Evolutionary conservation across 2,888 invertebrate species (phyloP).

Genomic region (Uropetala carovei): DNA sequence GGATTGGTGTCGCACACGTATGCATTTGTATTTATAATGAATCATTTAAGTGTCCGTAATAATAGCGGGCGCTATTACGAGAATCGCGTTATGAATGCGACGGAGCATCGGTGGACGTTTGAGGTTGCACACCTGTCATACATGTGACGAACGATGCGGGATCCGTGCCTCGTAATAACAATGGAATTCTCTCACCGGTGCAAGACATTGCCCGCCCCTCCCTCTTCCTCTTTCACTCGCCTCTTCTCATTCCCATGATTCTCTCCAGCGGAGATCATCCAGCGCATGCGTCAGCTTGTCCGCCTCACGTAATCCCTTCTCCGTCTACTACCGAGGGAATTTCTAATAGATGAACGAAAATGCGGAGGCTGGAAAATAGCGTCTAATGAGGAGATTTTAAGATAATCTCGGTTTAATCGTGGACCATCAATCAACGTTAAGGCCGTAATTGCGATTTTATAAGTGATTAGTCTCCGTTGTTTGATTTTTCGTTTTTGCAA

Average conservation of each 20-base stretch:
- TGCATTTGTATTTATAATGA: background rate
- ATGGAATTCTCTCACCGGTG: background rate
- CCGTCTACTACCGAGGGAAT: background rate
- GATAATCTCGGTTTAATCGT: too few relatives aligned
- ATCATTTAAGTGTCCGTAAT: background rate
- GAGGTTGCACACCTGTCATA: background rate
- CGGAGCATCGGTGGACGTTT: background rate
- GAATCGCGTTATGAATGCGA: background rate
- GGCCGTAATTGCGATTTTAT: too few relatives aligned
- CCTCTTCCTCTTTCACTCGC: background rate
- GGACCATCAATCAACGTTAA: too few relatives aligned
- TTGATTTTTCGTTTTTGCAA: too few relatives aligned
- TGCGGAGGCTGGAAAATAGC: too few relatives aligned
- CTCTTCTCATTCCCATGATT: background rate
- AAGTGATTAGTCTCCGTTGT: too few relatives aligned
- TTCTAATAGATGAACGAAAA: too few relatives aligned
- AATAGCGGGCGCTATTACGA: background rate
- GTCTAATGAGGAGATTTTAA: too few relatives aligned
- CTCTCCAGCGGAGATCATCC: background rate
- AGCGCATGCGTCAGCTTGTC: background rate
- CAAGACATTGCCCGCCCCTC: background rate
- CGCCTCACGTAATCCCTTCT: background rate
- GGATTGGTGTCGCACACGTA: background rate
- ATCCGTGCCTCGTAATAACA: background rate
- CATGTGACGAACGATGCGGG: background rate